Evolutionary conservation across 2,888 invertebrate genomes (phyloP).

Genomic region (Meliscaeva auricollis): DNA sequence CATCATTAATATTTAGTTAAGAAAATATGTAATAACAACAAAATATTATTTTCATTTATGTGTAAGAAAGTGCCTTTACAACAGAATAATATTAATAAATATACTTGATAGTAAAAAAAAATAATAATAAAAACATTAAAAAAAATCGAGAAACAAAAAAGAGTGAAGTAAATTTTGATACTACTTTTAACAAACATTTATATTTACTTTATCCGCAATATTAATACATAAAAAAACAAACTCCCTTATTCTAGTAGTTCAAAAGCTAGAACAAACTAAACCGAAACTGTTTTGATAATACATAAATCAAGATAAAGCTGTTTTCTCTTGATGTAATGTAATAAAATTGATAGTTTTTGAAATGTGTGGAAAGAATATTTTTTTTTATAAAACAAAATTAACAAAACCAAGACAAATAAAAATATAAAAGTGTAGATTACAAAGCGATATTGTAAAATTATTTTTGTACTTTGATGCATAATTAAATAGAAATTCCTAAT

Average conservation of each 20-base stretch:
- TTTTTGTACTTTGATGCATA: constrained; percentile 68
- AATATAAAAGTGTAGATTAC: constrained; percentile 13
- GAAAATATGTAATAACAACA: constrained; percentile 7
- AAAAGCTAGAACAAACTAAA: too few relatives aligned
- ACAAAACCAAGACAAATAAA: constrained; percentile 37
- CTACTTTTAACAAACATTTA: constrained; percentile 50
- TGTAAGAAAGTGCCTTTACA: constrained; percentile 76
- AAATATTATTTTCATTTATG: constrained; percentile 64
- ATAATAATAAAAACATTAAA: constrained; percentile 29
- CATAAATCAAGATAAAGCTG: too few relatives aligned
- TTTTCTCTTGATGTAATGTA: too few relatives aligned
- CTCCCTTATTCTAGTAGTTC: too few relatives aligned
- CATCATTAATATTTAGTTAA: constrained; percentile 59
- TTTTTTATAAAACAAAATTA: constrained; percentile 56
- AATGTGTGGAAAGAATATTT: constrained; percentile 17
- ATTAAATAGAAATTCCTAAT: constrained; percentile 24
- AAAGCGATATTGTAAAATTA: constrained; percentile 61
- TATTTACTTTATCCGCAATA: constrained; percentile 32
- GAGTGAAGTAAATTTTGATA: constrained; percentile 67
- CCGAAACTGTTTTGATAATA: too few relatives aligned
- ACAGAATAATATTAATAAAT: constrained; percentile 47
- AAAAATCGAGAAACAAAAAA: constrained; percentile 42
- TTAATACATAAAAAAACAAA: not conserved
- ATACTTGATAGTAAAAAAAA: constrained; percentile 23
- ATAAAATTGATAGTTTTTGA: constrained; percentile 6